Evolutionary conservation across 1,140 invertebrate genomes (phyloP), one percentile per base, ranked within the genome.

Genomic region (Chelonus insularis): DNA sequence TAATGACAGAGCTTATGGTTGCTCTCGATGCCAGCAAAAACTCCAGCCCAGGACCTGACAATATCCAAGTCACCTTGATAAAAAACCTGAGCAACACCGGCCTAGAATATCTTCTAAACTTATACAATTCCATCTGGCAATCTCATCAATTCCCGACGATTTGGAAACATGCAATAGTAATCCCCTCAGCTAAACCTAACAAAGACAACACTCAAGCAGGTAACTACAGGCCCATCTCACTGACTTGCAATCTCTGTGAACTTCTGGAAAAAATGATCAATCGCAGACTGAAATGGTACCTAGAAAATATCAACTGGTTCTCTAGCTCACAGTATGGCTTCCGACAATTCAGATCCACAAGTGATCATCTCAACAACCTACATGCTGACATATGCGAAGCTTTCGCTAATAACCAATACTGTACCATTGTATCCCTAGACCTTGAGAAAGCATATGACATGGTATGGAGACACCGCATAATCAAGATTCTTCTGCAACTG

Each of bases 181-280:
- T 76, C 4, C 62, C 69, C 6, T 64, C 79, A 1, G 63, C 52
- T 1, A 79, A 80, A 66, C 68, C 63, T 11, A 62, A 60, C 21
- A 79, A 80, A 62, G 25, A 69, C 12, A 50, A 48, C 37, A 62
- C 20, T 5, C 14, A 34, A 6, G 66, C 71, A 7, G 12, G 11
- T n/a, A 71, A 61, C 32, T 76, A 78, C 58, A 58, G 72, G 9
- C 75, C 75, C 0, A 79, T 79, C 7, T 72, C 68, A n/a, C 64
- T 79, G 0, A 61, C 76, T 12, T 62, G 65, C n/a, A 60, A 47
- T 5, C 18, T 75, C 8, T 60, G 55, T 1, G 79, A 79, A 62
- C 1, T 78, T 2, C 50, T 68, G n/a, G 74, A 78, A 68, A 73
- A 67, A 58, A 52, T 71, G 2, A 57, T 75, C 0, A 41, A 65